phyloP scores from a whole-genome alignment of 2,797 vertebrate species.

The Pseudochaenichthys georgianus region DNA sequence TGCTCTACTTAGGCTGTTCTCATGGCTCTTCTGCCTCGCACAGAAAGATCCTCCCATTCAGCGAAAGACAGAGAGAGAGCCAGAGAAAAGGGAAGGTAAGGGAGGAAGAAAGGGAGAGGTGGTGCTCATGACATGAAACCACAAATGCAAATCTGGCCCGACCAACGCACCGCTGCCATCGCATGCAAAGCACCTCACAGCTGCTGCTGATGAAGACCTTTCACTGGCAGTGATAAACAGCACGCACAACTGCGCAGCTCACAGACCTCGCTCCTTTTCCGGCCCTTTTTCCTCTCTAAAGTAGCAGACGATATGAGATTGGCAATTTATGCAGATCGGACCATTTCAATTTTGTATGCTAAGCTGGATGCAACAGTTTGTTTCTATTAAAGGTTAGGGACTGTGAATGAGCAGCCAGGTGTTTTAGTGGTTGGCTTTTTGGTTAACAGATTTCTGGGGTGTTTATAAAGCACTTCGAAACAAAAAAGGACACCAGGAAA shows the following conservation, averaged over 20 bases:
- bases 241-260: conserved; percentile 53
- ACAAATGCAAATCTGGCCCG: conserved; percentile 81
- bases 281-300: conserved; percentile 37
- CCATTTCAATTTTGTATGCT: conserved; percentile 15
- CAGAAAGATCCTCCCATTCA: conserved; percentile 43
- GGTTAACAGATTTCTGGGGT: background rate
- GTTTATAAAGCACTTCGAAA: background rate
- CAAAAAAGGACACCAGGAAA: background rate
- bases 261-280: conserved; percentile 48
- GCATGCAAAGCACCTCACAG: conserved; percentile 79
- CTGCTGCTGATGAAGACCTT: conserved; percentile 81
- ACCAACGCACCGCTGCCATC: conserved; percentile 62
- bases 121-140: conserved; percentile 72
- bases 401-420: conserved; percentile 6
- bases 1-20: conserved; percentile 53
- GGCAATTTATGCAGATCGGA: conserved; percentile 33
- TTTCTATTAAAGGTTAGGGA: conserved; percentile 9
- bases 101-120: conserved; percentile 59
- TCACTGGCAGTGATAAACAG: conserved; percentile 75
- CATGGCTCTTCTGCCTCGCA: conserved; percentile 38
- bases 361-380: conserved; percentile 4
- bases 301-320: conserved; percentile 20
- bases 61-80: conserved; percentile 31
- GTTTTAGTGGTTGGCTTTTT: conserved; percentile 2
- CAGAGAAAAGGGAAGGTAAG: conserved; percentile 19